Evolutionary conservation across 2,113 vertebrate genomes (phyloP).

Genomic region (Lates calcarifer): DNA sequence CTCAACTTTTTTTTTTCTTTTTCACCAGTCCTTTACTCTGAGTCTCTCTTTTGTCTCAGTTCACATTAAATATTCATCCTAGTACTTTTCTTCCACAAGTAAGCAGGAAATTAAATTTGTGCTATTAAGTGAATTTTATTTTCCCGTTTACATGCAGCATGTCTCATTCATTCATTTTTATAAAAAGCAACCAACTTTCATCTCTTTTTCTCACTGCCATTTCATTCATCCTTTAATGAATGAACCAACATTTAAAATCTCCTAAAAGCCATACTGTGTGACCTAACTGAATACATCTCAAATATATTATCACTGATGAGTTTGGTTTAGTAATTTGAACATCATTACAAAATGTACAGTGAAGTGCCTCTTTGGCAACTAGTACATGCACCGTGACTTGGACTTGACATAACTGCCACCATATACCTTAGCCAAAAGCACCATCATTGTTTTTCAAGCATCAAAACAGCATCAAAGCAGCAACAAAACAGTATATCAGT

Average conservation of each 20-base stretch:
- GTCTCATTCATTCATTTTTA: neutral
- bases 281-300: neutral
- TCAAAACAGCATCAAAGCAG: slow-evolving; percentile 25
- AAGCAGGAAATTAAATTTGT: neutral
- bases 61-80: slow-evolving; percentile 30
- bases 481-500: slow-evolving; percentile 37
- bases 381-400: neutral
- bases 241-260: neutral
- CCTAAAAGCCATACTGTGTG: neutral
- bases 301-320: neutral
- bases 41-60: slow-evolving; percentile 22
- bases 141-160: neutral
- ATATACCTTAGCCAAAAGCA: neutral
- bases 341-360: neutral
- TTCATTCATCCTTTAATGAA: slow-evolving; percentile 2
- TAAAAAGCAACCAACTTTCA: neutral
- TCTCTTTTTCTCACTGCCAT: neutral
- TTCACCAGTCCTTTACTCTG: slow-evolving; percentile 22
- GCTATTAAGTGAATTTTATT: neutral
- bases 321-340: neutral
- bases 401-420: neutral
- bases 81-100: neutral
- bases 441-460: slow-evolving; percentile 16
- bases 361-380: neutral
- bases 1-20: slow-evolving; percentile 4